phyloP scores from a whole-genome alignment of 2,888 invertebrate genomes.

The Patella ulyssiponensis region DNA sequence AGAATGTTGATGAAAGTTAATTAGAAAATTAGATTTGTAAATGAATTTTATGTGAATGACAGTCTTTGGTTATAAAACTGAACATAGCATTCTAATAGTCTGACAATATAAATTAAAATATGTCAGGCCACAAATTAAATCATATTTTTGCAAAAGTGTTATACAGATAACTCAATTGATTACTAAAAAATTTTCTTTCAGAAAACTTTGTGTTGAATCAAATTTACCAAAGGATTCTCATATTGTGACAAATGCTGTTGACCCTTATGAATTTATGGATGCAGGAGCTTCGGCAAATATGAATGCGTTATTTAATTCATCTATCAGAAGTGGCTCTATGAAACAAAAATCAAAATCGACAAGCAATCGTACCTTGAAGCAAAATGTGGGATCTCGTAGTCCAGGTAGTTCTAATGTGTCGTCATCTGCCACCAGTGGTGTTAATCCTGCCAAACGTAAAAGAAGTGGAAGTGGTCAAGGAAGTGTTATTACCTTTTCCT shows the following conservation, averaged over 20 bases:
- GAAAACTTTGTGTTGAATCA: slow-evolving; percentile 69
- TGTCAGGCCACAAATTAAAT: too few relatives aligned
- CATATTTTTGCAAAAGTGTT: too few relatives aligned
- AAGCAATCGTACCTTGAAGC: slow-evolving; percentile 41
- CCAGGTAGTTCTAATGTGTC: slow-evolving; percentile 18
- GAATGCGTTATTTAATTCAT: slow-evolving; percentile 38
- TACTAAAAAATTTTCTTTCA: slow-evolving; percentile 39
- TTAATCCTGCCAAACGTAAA: slow-evolving; percentile 49
- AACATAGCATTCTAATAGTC: too few relatives aligned
- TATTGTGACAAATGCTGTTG: slow-evolving; percentile 55
- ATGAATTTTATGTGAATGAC: too few relatives aligned
- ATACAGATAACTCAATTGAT: too few relatives aligned
- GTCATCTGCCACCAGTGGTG: slow-evolving; percentile 15
- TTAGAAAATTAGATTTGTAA: too few relatives aligned
- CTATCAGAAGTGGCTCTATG: slow-evolving; percentile 41
- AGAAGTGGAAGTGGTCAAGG: slow-evolving; percentile 49
- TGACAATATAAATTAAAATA: too few relatives aligned
- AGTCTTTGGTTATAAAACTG: too few relatives aligned
- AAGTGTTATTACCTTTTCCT: slow-evolving; percentile 26
- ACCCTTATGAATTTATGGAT: slow-evolving; percentile 67
- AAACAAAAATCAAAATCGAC: slow-evolving; percentile 55
- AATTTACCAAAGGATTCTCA: slow-evolving; percentile 65
- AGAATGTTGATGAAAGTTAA: too few relatives aligned
- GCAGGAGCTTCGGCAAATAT: slow-evolving; percentile 39
- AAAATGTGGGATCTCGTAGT: slow-evolving; percentile 15